Percentiles rank a stretch among this genome's conserved stretches.
Conservation (phyloP, 1,140 invertebrate species). For the Drosophila carrolli region DNA sequence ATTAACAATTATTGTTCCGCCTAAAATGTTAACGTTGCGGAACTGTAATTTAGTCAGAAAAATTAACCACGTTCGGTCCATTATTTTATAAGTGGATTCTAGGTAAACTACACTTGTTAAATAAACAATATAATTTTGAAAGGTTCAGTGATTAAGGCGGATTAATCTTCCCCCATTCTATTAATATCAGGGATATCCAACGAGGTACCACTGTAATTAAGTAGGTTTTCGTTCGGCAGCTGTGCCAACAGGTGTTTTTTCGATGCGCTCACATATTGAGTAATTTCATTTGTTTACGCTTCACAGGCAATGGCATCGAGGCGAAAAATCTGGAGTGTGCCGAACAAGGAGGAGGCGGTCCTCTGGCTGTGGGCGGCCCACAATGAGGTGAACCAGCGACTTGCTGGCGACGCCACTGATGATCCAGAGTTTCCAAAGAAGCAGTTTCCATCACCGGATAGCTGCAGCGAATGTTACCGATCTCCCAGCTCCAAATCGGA, state of each 20-base stretch:
- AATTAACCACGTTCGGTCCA: background rate
- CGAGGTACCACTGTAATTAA: conserved; percentile 9
- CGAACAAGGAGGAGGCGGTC: conserved; percentile 90
- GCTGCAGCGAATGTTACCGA: conserved; percentile 90
- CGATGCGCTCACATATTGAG: conserved; percentile 20
- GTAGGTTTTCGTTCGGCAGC: conserved; percentile 30
- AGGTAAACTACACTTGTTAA: background rate
- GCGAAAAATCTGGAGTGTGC: conserved; percentile 89
- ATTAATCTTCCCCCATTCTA: too few species aligned
- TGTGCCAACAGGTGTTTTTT: conserved; percentile 38
- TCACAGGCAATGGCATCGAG: conserved; percentile 88
- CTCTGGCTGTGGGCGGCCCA: conserved; percentile 98
- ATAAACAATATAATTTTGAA: background rate
- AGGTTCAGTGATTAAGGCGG: background rate
- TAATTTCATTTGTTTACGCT: conserved; percentile 25
- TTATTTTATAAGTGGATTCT: background rate
- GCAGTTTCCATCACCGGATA: conserved; percentile 91
- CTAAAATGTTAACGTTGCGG: too few species aligned
- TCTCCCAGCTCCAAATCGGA: conserved; percentile 17
- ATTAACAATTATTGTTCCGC: too few species aligned
- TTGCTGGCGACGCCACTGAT: conserved; percentile 94
- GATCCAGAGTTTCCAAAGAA: conserved; percentile 96
- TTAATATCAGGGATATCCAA: background rate
- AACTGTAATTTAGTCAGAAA: background rate
- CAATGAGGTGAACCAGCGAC: conserved; percentile 95